phyloP scores from a whole-genome alignment of 2,888 invertebrate species.

The Folsomia manolachei region DNA sequence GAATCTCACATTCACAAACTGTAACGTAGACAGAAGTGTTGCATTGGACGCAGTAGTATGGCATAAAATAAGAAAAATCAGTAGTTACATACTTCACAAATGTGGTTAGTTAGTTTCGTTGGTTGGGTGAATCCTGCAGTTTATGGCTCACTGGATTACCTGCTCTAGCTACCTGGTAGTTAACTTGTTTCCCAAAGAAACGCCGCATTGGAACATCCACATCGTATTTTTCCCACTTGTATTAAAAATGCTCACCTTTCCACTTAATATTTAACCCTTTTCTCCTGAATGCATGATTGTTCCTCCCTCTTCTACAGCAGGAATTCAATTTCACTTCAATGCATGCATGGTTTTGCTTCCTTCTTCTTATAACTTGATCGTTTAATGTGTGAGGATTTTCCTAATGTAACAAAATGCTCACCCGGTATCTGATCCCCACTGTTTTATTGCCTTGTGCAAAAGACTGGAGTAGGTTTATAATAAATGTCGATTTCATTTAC shows the following conservation, averaged over 20 bases:
- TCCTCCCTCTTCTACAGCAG: not conserved
- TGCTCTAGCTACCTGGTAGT: not conserved
- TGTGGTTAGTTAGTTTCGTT: no score
- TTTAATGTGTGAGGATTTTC: not conserved
- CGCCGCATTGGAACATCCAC: not conserved
- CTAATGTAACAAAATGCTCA: conserved; percentile 5
- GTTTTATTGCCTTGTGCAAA: conserved; percentile 10
- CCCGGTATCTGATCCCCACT: not conserved
- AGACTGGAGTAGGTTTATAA: conserved; percentile 7
- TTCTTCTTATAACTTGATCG: no score
- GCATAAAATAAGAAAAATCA: no score
- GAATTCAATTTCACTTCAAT: not conserved
- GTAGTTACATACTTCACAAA: no score
- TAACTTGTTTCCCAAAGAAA: not conserved
- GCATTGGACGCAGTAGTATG: no score
- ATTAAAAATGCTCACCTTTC: not conserved
- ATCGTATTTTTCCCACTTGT: not conserved
- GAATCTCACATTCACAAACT: no score
- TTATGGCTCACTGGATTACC: no score
- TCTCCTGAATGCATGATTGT: not conserved
- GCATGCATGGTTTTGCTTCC: not conserved
- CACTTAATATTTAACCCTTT: no score
- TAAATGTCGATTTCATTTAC: conserved; percentile 11
- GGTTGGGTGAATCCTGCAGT: no score
- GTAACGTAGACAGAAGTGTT: no score